Percentiles rank a stretch among this genome's conserved stretches.
Evolutionary conservation across 2,113 vertebrate species (phyloP).

Genomic region (Nymphicus hollandicus): DNA sequence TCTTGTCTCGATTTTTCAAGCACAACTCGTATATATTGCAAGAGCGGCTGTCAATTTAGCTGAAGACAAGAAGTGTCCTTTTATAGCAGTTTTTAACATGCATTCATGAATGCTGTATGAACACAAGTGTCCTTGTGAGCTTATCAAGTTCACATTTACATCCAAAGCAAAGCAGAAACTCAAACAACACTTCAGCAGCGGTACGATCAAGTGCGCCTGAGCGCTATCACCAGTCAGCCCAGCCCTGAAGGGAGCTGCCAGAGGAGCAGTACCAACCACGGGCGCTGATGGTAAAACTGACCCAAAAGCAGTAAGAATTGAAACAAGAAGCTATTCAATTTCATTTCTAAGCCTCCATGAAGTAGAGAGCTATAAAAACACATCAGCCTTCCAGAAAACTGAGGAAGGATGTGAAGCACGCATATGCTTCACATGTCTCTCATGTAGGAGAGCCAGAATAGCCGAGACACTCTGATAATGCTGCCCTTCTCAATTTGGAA

Average conservation of each 20-base stretch:
- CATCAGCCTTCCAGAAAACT: neutral
- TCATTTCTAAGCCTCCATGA: neutral
- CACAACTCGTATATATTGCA: neutral
- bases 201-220: accelerated
- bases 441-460: neutral
- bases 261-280: neutral
- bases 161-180: neutral
- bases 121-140: neutral
- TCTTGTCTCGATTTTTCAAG: neutral
- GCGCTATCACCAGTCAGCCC: accelerated
- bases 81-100: neutral
- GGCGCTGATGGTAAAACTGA: neutral
- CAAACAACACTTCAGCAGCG: neutral
- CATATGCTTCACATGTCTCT: neutral
- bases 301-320: accelerated
- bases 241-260: neutral
- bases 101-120: neutral
- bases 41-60: neutral
- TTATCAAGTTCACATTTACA: neutral
- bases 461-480: accelerated
- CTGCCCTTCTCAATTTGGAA: no score
- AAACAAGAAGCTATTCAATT: neutral
- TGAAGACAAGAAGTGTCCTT: neutral
- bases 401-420: neutral
- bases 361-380: neutral